Evolutionary conservation across 2,113 vertebrate genomes (phyloP), one percentile per base, ranked within the genome.

Genomic region (Hipposideros armiger): DNA sequence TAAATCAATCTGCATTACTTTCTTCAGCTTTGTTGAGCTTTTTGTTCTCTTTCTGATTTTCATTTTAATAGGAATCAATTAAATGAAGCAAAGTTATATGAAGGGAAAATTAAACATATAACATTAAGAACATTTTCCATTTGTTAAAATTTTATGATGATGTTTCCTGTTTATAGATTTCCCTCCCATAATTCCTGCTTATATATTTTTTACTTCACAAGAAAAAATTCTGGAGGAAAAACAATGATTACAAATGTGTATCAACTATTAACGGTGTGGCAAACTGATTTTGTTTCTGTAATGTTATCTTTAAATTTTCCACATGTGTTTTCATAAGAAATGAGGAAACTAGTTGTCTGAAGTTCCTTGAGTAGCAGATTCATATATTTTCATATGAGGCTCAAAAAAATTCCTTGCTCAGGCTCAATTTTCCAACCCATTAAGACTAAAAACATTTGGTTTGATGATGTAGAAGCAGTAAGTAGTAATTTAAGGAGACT

Each of bases 221-320:
- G 32, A 95, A 93, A 93, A 56, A 50, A 5, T 58, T 66, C 60
- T 52, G 30, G 42, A 13, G 20, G 36, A 62, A 74, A 90, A 70
- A 10, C 66, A 90, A 87, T 32, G 9, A 93, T 88, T 52, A 81
- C 2, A 50, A 62, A 90, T 26, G 7, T 50, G 77, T 13, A 86
- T 52, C 11, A 81, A 81, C 52, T 83, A 17, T 9, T 83, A 84
- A 84, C 32, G 83, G 42, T 76, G 76, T 77, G 60, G 30, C 50
- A 91, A 90, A 67, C n/a, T 72, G 10, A 54, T 70, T 87, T 91
- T 78, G 32, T 28, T 91, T 50, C 45, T 94, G 47, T 95, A 86
- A 95, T 67, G 54, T 76, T 40, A 58, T 67, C 10, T 81, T 56
- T 89, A 86, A 76, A 77, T 40, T 93, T 94, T 82, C 16, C 10